These are phyloP conservation scores for Drosophila nigrodunni DNA, from an alignment of 1,140 invertebrate species.

Conservation along the genomic window DNA sequence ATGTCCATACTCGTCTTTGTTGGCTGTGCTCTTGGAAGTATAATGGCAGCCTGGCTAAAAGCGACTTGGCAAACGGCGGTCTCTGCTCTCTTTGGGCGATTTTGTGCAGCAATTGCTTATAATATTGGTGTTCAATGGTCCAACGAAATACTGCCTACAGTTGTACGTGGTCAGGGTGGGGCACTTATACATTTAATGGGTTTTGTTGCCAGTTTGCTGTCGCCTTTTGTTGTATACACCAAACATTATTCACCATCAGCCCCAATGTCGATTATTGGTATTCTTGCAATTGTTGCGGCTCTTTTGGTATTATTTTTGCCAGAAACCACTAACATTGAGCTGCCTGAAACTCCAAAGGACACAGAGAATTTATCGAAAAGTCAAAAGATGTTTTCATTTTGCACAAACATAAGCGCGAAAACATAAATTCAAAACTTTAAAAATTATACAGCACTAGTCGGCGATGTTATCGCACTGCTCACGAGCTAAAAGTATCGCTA, in stretches of 20 bases:
- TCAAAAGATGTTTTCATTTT: slow-evolving; percentile 2
- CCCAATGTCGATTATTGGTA: slow-evolving; percentile 90
- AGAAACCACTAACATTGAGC: slow-evolving; percentile 91
- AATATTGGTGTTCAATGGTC: slow-evolving; percentile 95
- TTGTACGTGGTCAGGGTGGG: slow-evolving; percentile 92
- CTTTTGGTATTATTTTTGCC: slow-evolving; percentile 90
- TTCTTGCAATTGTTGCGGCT: slow-evolving; percentile 88
- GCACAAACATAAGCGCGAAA: not conserved
- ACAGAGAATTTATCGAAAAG: slow-evolving; percentile 30
- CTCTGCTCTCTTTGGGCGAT: slow-evolving; percentile 91
- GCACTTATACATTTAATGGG: slow-evolving; percentile 93
- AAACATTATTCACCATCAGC: slow-evolving; percentile 88
- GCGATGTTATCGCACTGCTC: not conserved
- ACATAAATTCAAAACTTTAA: not conserved
- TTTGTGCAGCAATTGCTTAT: slow-evolving; percentile 93
- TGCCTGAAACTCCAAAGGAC: slow-evolving; percentile 88
- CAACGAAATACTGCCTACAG: slow-evolving; percentile 93
- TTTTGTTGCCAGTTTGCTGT: slow-evolving; percentile 91
- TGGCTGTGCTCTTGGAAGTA: slow-evolving; percentile 91
- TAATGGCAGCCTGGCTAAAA: slow-evolving; percentile 89
- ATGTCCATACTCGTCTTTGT: slow-evolving; percentile 91
- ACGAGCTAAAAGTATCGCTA: slow-evolving; percentile 8
- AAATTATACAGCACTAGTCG: not conserved
- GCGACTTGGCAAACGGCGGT: slow-evolving; percentile 88
- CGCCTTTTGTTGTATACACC: slow-evolving; percentile 92